These are phyloP conservation scores for Drosophila greeni DNA, from an alignment of 2,888 invertebrate genomes.

Conservation along the genomic window DNA sequence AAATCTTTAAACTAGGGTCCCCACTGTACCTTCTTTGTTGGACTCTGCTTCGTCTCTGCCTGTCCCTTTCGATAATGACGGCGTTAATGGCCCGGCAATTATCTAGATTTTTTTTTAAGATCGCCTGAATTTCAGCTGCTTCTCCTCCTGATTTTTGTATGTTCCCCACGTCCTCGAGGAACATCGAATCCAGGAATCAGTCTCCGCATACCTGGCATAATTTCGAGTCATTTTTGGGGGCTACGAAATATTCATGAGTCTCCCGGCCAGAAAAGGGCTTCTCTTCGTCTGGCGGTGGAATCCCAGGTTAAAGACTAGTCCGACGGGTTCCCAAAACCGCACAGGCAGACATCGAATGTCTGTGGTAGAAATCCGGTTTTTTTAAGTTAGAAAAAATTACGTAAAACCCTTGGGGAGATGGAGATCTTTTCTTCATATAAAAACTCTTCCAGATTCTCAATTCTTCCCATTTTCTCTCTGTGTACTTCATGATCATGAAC, in stretches of 20 bases:
- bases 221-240: conserved; percentile 33
- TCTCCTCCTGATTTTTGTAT: conserved; percentile 51
- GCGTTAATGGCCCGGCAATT: conserved; percentile 51
- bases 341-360: conserved; percentile 12
- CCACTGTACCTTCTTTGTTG: conserved; percentile 9
- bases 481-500: neutral
- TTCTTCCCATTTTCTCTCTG: conserved; percentile 3
- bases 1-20: too few relatives aligned
- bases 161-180: conserved; percentile 30
- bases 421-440: neutral
- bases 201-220: conserved; percentile 38
- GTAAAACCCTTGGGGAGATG: neutral
- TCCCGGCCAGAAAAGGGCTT: conserved; percentile 30
- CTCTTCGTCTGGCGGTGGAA: conserved; percentile 18
- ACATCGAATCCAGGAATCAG: conserved; percentile 26
- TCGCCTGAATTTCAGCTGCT: conserved; percentile 22
- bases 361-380: conserved; percentile 1
- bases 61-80: conserved; percentile 54
- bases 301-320: conserved; percentile 6
- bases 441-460: neutral
- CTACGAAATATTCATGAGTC: conserved; percentile 36
- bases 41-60: conserved; percentile 10
- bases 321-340: conserved; percentile 36
- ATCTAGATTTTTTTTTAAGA: conserved; percentile 10
- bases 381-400: neutral